phyloP scores from a whole-genome alignment of 1,140 invertebrate genomes.

The Lepidurus arcticus region DNA sequence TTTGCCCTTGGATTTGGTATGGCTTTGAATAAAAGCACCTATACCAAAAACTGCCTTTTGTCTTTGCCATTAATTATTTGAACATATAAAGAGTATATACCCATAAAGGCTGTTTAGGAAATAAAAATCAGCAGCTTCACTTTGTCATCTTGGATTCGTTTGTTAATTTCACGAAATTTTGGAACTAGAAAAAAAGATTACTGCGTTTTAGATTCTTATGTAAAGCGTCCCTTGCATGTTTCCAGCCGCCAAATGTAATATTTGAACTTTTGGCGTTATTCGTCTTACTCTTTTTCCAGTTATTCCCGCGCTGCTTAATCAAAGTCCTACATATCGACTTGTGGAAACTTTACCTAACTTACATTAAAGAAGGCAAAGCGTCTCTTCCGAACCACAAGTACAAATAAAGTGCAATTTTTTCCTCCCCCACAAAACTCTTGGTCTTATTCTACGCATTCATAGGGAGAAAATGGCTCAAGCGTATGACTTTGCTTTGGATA shows the following conservation, averaged over 20 bases:
- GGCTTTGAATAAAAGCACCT: constrained; percentile 26
- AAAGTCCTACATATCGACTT: constrained; percentile 98
- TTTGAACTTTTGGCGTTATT: background rate
- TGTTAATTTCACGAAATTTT: too few relatives aligned
- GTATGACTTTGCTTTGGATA: constrained; percentile 97
- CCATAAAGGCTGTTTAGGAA: background rate
- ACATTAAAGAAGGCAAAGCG: constrained; percentile 96
- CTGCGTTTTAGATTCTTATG: background rate
- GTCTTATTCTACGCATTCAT: constrained; percentile 38
- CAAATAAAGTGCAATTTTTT: constrained; percentile 37
- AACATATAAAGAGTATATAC: background rate
- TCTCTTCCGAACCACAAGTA: constrained; percentile 90
- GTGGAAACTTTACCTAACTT: constrained; percentile 95
- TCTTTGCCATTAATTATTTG: background rate
- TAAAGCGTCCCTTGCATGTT: background rate
- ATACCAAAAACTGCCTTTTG: constrained; percentile 21
- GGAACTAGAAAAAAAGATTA: background rate
- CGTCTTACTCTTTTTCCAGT: constrained; percentile 52
- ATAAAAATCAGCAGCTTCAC: background rate
- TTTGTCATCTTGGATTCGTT: too few relatives aligned
- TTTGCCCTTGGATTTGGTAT: background rate
- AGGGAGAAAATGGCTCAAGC: constrained; percentile 99
- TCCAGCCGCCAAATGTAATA: background rate
- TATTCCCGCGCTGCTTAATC: constrained; percentile 96
- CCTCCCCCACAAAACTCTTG: background rate